Conservation (phyloP, 2,888 invertebrate species). For the Oasisia sp. region DNA sequence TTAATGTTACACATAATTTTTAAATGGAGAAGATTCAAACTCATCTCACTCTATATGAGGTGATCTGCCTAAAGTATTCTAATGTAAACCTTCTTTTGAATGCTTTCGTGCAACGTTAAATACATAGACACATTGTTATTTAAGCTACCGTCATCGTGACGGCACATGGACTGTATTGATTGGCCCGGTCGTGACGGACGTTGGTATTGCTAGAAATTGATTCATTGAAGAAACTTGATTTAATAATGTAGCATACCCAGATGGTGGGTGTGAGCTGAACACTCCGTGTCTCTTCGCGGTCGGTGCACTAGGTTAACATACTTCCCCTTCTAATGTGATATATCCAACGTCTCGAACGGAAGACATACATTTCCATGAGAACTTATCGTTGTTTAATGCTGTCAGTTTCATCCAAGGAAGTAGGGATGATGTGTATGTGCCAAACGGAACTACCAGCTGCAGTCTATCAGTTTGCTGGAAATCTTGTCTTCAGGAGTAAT, state of each 20-base stretch:
- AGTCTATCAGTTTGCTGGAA: no score
- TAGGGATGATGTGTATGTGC: background rate
- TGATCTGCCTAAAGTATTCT: no score
- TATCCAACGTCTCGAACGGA: background rate
- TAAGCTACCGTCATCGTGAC: background rate
- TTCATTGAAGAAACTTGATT: background rate
- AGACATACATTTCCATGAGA: background rate
- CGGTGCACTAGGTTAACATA: background rate
- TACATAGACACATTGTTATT: background rate
- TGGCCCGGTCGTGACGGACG: background rate
- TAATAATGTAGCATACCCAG: constrained; percentile 9
- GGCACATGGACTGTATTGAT: background rate
- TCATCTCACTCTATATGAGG: no score
- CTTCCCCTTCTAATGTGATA: background rate
- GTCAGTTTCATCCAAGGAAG: background rate
- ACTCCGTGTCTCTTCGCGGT: background rate
- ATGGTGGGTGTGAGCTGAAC: background rate
- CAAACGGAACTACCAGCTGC: no score
- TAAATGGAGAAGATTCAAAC: no score
- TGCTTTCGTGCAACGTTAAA: no score
- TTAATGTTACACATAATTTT: no score
- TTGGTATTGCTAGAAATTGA: background rate
- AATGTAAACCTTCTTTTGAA: no score
- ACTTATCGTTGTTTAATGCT: background rate
- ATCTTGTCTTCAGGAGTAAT: no score